Base-by-base conservation (phyloP, 2,888 invertebrate genomes). In the Ophion obscuratus region DNA sequence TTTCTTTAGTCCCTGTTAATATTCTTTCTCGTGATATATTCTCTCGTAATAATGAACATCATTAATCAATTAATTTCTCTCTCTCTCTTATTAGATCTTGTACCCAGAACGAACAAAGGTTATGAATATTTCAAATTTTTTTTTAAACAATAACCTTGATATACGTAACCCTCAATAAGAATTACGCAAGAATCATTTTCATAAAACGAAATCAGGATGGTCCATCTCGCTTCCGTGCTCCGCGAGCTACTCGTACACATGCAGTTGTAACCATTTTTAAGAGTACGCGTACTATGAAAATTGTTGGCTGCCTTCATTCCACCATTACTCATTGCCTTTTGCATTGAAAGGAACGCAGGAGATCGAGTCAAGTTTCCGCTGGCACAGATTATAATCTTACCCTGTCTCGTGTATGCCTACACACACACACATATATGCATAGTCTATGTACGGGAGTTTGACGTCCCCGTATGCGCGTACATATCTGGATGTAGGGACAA, bases 281-380 rank as follows among this genome's bases (percentile, higher is more conserved):
- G 68, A 74, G 61, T 57, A 53, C 14, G 24, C 36, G 59, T 68
- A 44, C 61, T 61, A 75, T 83, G 83, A 86, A 86, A 78, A 83
- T 83, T 78, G 83, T 81, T 83, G 59, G 77, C 81, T 81, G 40
- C 68, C 67, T 83, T 78, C 59, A 78, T 86, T 78, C 80, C 68
- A 40, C 77, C 81, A 86, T 86, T 83, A 83, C 83, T 86, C 86
- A 83, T 83, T 86, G 83, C 83, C 67, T 83, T 78, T 86, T 83
- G 83, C 86, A 86, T 86, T 83, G 86, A 83, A 81, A 83, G 83
- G 83, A 86, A 81, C 86, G 78, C 78, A 76, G 77, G 74, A 86
- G 86, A 86, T 86, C 86, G 86, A 86, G 83, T 86, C 86, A 83
- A 86, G 86, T 86, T 86, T 86, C 86, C 86, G 86, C 81, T 86